A percentile compares a stretch with the other conserved stretches of the same genome.
Evolutionary conservation across 2,888 invertebrate genomes (phyloP).

Genomic region (Parnassius smintheus): DNA sequence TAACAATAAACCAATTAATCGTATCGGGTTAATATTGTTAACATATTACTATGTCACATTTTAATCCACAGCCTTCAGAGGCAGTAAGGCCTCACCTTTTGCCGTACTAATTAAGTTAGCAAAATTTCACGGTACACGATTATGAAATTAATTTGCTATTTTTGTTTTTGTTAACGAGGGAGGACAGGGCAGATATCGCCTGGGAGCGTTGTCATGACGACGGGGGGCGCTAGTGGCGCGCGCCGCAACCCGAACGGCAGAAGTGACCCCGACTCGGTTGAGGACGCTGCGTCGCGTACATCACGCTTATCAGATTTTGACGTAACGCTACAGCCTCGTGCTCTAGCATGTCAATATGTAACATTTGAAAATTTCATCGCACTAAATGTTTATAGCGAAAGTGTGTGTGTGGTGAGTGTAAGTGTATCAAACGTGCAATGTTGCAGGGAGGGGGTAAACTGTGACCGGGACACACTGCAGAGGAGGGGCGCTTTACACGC

Average conservation of each 20-base stretch:
- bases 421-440: constrained; percentile 63
- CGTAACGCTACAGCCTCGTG: constrained; percentile 53
- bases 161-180: constrained; percentile 70
- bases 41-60: neutral
- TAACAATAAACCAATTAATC: neutral
- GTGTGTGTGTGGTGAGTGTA: constrained; percentile 50
- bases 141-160: constrained; percentile 78
- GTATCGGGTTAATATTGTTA: neutral
- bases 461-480: constrained; percentile 58
- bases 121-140: constrained; percentile 62
- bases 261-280: constrained; percentile 64
- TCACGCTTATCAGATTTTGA: constrained; percentile 52
- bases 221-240: constrained; percentile 75
- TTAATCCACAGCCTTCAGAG: neutral
- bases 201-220: constrained; percentile 68
- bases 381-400: constrained; percentile 43
- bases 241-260: constrained; percentile 69
- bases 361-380: constrained; percentile 46
- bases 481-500: constrained; percentile 67
- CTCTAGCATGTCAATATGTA: constrained; percentile 50
- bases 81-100: neutral
- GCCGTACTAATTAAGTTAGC: constrained; percentile 30
- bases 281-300: constrained; percentile 58
- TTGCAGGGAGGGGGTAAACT: constrained; percentile 54
- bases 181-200: constrained; percentile 71